phyloP scores from a whole-genome alignment of 2,888 invertebrate genomes.

The Dioctria rufipes region DNA sequence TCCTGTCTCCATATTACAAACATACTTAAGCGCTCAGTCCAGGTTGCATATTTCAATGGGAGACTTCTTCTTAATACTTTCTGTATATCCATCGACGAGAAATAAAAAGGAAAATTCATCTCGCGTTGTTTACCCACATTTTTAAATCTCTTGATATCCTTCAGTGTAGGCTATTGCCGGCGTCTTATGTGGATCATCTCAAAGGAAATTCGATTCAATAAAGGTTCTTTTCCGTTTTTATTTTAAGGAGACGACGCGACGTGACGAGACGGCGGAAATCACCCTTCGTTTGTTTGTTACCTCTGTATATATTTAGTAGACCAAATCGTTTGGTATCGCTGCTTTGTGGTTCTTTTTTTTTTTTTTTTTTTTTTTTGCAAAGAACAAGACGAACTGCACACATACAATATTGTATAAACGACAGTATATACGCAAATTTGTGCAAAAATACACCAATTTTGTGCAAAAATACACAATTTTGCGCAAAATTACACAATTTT shows the following conservation, averaged over 20 bases:
- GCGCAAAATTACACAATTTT: too few relatives aligned
- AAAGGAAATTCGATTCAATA: constrained; percentile 52
- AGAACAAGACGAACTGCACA: too few relatives aligned
- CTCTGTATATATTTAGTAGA: too few relatives aligned
- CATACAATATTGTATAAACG: too few relatives aligned
- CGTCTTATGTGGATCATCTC: constrained; percentile 39
- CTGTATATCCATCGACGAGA: constrained; percentile 37
- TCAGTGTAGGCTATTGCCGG: constrained; percentile 41
- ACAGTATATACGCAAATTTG: too few relatives aligned
- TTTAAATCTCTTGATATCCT: constrained; percentile 47
- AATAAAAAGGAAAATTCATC: constrained; percentile 8
- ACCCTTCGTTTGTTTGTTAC: too few relatives aligned
- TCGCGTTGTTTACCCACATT: constrained; percentile 41
- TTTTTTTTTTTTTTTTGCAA: too few relatives aligned
- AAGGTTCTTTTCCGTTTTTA: constrained; percentile 18
- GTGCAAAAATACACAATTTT: too few relatives aligned
- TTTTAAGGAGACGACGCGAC: not conserved
- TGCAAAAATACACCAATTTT: too few relatives aligned
- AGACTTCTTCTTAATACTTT: constrained; percentile 41
- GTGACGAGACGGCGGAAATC: too few relatives aligned
- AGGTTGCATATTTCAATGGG: constrained; percentile 15
- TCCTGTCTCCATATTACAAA: not conserved
- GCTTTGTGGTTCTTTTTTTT: too few relatives aligned
- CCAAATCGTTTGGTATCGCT: too few relatives aligned
- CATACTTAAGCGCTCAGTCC: not conserved